Conservation (phyloP, 2,113 vertebrate genomes). For the Gallinago jamesoni region DNA sequence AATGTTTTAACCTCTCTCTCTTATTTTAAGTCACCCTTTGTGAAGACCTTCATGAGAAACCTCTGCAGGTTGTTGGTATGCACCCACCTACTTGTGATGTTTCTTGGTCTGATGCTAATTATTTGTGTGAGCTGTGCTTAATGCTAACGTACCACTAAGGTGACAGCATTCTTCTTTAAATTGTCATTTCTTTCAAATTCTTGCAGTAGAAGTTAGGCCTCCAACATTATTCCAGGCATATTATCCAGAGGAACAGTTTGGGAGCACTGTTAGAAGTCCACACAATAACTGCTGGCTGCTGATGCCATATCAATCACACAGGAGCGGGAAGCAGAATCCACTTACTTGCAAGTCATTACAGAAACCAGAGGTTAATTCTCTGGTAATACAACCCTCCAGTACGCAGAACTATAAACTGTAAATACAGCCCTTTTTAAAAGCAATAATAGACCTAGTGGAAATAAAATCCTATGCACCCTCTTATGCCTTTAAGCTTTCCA, state of each 20-base stretch:
- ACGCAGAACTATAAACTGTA: constrained; percentile 28
- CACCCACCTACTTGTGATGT: not conserved
- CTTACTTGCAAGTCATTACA: constrained; percentile 25
- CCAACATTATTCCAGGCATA: not conserved
- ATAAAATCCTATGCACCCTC: constrained; percentile 40
- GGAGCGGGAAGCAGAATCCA: not conserved
- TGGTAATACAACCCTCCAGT: constrained; percentile 2
- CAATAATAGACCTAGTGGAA: constrained; percentile 30
- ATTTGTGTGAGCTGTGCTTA: not conserved
- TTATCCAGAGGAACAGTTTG: constrained; percentile 17
- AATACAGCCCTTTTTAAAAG: constrained; percentile 41
- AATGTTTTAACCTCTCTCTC: not conserved
- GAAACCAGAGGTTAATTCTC: constrained; percentile 56
- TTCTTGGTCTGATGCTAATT: not conserved
- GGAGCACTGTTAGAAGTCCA: not conserved
- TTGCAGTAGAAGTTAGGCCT: not conserved
- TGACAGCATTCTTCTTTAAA: not conserved
- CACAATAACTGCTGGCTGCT: constrained; percentile 63
- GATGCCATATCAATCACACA: constrained; percentile 17
- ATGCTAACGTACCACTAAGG: not conserved
- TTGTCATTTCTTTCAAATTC: not conserved
- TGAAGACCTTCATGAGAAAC: not conserved
- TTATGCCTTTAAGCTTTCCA: constrained; percentile 7
- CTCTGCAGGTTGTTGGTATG: not conserved
- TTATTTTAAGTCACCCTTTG: not conserved